A percentile compares a stretch with the other conserved stretches of the same genome.
phyloP scores from a whole-genome alignment of 2,888 invertebrate genomes.

The Megalurothrips usitatus region DNA sequence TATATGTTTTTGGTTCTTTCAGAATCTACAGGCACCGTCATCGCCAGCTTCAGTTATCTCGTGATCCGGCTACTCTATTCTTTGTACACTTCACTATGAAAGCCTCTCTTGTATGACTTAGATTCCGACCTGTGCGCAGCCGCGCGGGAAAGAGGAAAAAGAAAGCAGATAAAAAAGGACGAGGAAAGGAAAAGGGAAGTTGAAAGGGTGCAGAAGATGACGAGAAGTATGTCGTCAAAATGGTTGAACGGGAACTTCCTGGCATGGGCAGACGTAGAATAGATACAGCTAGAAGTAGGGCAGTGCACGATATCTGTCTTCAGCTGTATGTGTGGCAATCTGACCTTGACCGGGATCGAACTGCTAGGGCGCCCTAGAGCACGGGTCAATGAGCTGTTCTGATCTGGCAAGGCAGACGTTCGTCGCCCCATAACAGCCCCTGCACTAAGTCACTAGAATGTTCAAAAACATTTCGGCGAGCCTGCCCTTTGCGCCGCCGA shows the following conservation, averaged over 20 bases:
- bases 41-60: conserved; percentile 9
- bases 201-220: background rate
- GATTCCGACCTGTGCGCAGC: conserved; percentile 18
- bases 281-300: too few species aligned
- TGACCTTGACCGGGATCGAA: too few species aligned
- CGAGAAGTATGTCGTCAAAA: too few species aligned
- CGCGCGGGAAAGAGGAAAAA: conserved; percentile 1
- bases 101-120: conserved; percentile 24
- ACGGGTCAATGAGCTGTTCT: too few species aligned
- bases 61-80: conserved; percentile 5
- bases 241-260: too few species aligned
- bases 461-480: background rate
- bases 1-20: conserved; percentile 23
- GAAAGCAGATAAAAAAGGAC: background rate
- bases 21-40: conserved; percentile 18
- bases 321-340: too few species aligned
- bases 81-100: conserved; percentile 26
- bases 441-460: background rate
- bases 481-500: too few species aligned
- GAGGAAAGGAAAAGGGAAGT: background rate
- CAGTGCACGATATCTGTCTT: too few species aligned
- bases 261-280: too few species aligned
- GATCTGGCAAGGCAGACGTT: too few species aligned
- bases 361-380: too few species aligned
- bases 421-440: too few species aligned